These are phyloP conservation scores for Galaxea fascicularis DNA, from an alignment of 92 coral and sea anemone genomes.

Conservation along the genomic window DNA sequence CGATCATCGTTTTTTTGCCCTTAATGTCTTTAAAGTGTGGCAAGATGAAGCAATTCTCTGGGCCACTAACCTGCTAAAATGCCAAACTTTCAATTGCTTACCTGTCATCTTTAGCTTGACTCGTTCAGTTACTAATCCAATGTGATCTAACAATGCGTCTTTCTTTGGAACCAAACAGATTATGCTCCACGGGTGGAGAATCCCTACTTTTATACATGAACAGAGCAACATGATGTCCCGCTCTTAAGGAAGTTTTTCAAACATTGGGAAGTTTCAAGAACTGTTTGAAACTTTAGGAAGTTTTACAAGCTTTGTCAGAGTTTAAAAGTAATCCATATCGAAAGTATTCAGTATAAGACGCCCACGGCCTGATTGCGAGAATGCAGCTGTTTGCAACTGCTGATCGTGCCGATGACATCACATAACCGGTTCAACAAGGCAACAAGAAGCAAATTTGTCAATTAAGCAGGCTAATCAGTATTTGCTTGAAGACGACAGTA, in stretches of 20 bases:
- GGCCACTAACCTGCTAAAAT: neutral
- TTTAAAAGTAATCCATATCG: slow-evolving; percentile 4
- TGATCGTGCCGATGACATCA: too few species aligned
- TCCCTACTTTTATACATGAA: neutral
- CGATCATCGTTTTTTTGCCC: too few species aligned
- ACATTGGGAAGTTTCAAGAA: neutral
- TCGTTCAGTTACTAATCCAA: neutral
- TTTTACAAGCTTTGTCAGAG: slow-evolving; percentile 2
- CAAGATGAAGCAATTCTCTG: too few species aligned
- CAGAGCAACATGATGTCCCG: neutral
- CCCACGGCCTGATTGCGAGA: neutral
- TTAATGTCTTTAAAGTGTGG: too few species aligned
- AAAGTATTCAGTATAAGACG: neutral
- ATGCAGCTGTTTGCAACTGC: neutral
- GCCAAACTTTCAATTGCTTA: neutral
- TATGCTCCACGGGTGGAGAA: neutral
- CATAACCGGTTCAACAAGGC: too few species aligned
- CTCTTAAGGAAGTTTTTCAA: neutral
- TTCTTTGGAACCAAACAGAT: neutral
- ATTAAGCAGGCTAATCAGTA: too few species aligned
- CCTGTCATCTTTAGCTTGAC: neutral
- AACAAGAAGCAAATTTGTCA: too few species aligned
- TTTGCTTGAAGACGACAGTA: too few species aligned
- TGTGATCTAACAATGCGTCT: neutral
- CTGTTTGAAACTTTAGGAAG: neutral